Conservation (phyloP, 2,113 vertebrate species). For the Tor tambroides region DNA sequence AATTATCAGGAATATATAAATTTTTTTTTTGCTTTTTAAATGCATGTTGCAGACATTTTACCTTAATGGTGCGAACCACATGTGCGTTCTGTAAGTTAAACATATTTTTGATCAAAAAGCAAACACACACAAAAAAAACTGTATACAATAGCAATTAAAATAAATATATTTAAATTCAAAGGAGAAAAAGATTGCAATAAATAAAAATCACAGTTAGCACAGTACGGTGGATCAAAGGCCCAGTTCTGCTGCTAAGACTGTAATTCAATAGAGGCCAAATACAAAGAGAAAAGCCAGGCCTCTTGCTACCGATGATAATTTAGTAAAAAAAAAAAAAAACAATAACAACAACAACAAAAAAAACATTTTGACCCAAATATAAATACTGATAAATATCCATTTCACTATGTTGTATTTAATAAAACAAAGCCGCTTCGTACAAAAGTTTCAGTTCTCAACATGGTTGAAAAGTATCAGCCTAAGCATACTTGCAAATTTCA, state of each 20-base stretch:
- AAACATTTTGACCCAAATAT: too few species aligned
- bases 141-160: background rate
- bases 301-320: background rate
- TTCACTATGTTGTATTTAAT: background rate
- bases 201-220: background rate
- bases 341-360: too few species aligned
- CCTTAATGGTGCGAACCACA: background rate
- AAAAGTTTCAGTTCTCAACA: background rate
- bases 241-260: background rate
- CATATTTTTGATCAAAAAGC: background rate
- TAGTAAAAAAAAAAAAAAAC: background rate
- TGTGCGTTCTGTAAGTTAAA: background rate
- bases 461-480: background rate
- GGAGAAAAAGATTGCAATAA: background rate
- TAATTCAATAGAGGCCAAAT: background rate
- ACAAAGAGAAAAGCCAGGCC: constrained; percentile 5
- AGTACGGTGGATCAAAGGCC: constrained; percentile 8
- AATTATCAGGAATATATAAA: background rate
- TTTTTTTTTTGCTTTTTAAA: background rate
- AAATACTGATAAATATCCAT: background rate
- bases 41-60: background rate
- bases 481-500: too few species aligned
- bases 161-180: background rate
- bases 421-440: background rate
- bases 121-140: background rate